Evolutionary conservation across 2,797 vertebrate species (phyloP).

Genomic region (Chrosomus eos): DNA sequence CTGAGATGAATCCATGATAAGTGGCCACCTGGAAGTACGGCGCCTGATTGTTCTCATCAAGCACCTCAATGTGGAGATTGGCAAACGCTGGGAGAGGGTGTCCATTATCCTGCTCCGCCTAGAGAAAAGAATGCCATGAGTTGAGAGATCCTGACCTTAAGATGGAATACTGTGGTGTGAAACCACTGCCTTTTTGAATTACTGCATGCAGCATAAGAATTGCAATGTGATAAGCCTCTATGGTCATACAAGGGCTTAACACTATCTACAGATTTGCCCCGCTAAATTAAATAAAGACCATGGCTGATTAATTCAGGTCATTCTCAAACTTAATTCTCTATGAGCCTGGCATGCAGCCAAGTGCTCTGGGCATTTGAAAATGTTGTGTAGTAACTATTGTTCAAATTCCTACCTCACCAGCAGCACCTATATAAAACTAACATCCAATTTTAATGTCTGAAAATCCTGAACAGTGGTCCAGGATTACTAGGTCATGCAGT

Average conservation of each 20-base stretch:
- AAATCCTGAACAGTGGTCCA: background rate
- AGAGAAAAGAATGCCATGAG: slow-evolving; percentile 20
- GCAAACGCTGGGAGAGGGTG: slow-evolving; percentile 96
- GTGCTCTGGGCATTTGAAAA: background rate
- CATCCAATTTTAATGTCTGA: background rate
- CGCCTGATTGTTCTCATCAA: slow-evolving; percentile 96
- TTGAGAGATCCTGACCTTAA: slow-evolving; percentile 11
- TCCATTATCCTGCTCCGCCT: slow-evolving; percentile 98
- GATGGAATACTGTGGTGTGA: slow-evolving; percentile 8
- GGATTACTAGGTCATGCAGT: background rate
- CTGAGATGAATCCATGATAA: slow-evolving; percentile 91
- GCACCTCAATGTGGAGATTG: slow-evolving; percentile 91
- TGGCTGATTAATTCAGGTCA: slow-evolving; percentile 38
- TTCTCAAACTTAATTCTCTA: slow-evolving; percentile 27
- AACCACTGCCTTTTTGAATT: background rate
- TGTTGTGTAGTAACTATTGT: slow-evolving; percentile 8
- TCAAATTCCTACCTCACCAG: background rate
- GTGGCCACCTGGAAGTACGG: slow-evolving; percentile 88
- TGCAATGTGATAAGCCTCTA: background rate
- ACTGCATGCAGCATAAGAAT: background rate
- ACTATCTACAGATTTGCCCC: background rate
- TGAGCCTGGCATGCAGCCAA: slow-evolving; percentile 19
- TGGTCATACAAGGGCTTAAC: background rate
- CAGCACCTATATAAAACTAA: background rate
- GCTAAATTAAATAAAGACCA: slow-evolving; percentile 40